These are phyloP conservation scores for Iselma pallidipennis DNA, from an alignment of 2,888 invertebrate species.

Conservation along the genomic window DNA sequence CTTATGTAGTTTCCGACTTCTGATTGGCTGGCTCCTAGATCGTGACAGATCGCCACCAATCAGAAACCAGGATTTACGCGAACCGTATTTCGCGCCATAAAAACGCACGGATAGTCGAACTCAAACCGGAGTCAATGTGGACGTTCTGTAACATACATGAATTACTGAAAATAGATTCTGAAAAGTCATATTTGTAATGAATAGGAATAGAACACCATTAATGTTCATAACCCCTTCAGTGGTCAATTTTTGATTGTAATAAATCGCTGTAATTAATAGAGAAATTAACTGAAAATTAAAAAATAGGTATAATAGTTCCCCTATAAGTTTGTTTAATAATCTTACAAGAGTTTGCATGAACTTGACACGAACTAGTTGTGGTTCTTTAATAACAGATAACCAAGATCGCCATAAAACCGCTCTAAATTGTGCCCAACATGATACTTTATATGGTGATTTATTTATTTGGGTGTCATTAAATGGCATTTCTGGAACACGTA, in stretches of 20 bases:
- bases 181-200: conserved; percentile 91
- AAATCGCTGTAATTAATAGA: conserved; percentile 63
- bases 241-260: conserved; percentile 78
- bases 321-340: conserved; percentile 33
- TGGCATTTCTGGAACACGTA: neutral
- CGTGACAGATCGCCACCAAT: too few species aligned
- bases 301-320: neutral
- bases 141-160: conserved; percentile 83
- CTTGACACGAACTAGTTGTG: conserved; percentile 85
- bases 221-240: conserved; percentile 94
- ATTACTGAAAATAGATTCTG: conserved; percentile 95
- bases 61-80: too few species aligned
- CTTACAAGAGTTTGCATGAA: conserved; percentile 86
- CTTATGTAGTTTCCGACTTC: too few species aligned
- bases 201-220: conserved; percentile 88
- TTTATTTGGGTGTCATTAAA: neutral
- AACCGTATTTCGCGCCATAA: too few species aligned
- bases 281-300: conserved; percentile 70
- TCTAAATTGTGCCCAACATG: conserved; percentile 85
- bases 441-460: conserved; percentile 72
- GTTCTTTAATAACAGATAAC: conserved; percentile 87
- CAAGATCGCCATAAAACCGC: conserved; percentile 91
- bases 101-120: too few species aligned
- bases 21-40: too few species aligned
- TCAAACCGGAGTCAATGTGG: too few species aligned